Evolutionary conservation across 2,888 invertebrate species (phyloP), one percentile per base, ranked within the genome.

Genomic region (Temnothorax ravouxi): DNA sequence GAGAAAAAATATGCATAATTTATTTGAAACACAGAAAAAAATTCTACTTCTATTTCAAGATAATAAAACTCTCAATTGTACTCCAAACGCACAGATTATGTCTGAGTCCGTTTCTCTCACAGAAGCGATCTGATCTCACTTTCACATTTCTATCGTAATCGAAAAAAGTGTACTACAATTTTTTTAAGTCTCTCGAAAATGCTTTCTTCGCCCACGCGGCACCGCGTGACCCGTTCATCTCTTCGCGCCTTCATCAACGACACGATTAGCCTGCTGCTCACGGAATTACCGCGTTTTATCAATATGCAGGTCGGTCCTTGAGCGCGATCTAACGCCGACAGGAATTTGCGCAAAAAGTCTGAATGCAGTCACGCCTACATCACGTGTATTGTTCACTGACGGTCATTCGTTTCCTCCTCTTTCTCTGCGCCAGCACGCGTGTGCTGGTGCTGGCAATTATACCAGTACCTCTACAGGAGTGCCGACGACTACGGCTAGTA

Each of bases 381-480:
- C 77, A 80, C 79, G 74, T 79, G 79, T 72, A 80, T 77, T 64
- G 8, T 80, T 47, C 74, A 74, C 21, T 25, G 72, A 47, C 79
- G 47, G 79, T 59, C 79, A 80, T 80, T 80, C 79, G 79, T 80
- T 80, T 80, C 79, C 79, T 79, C 47, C 79, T 80, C 72, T 80
- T 80, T 80, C 79, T 79, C 56, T 80, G 59, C 34, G 25, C 59
- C 18, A 59, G 21, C 56, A 56, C 56, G 52, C 41, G 34, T 62
- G 34, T 62, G 79, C 34, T 47, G 18, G 59, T 44, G 29, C n/a
- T 50, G 34, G 74, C 47, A 72, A 72, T 80, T 72, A 47, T 59
- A 79, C 69, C 47, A 71, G 38, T 59, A 80, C 34, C 72, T 72
- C 59, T 72, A 72, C 47, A 18, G 47, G 56, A 56, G 18, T 79